Evolutionary conservation across 1,140 invertebrate genomes (phyloP).

Genomic region (Himalopsyche phryganea): DNA sequence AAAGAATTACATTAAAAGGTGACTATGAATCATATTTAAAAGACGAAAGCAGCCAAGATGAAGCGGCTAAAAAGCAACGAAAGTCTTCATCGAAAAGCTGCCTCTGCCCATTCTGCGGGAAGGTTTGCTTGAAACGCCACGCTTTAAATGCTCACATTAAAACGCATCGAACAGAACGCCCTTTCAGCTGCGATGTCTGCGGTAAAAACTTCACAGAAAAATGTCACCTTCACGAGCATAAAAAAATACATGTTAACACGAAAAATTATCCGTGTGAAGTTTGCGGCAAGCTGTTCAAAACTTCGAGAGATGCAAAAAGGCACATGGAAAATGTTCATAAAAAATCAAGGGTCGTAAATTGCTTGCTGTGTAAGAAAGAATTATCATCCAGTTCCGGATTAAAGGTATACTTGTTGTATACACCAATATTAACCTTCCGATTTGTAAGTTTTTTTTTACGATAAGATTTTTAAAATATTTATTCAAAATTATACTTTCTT

Average conservation of each 20-base stretch:
- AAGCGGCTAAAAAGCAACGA: not conserved
- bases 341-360: conserved; percentile 1
- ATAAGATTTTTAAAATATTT: too few relatives aligned
- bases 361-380: conserved; percentile 9
- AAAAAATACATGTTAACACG: conserved; percentile 55
- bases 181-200: conserved; percentile 69
- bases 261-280: conserved; percentile 59
- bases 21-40: conserved; percentile 8
- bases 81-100: conserved; percentile 7
- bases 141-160: conserved; percentile 39
- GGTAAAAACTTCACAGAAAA: conserved; percentile 65
- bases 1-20: not conserved
- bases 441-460: not conserved
- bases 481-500: too few relatives aligned
- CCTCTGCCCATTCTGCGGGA: conserved; percentile 14
- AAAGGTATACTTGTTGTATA: conserved; percentile 6
- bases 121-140: conserved; percentile 2
- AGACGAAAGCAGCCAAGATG: not conserved
- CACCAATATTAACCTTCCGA: not conserved
- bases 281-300: conserved; percentile 60
- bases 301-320: conserved; percentile 9
- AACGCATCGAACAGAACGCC: conserved; percentile 41
- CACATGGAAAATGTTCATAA: conserved; percentile 18
- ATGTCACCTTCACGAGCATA: conserved; percentile 75
- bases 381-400: conserved; percentile 14